Evolutionary conservation across 2,888 invertebrate genomes (phyloP).

Genomic region (Rhyacophila evoluta): DNA sequence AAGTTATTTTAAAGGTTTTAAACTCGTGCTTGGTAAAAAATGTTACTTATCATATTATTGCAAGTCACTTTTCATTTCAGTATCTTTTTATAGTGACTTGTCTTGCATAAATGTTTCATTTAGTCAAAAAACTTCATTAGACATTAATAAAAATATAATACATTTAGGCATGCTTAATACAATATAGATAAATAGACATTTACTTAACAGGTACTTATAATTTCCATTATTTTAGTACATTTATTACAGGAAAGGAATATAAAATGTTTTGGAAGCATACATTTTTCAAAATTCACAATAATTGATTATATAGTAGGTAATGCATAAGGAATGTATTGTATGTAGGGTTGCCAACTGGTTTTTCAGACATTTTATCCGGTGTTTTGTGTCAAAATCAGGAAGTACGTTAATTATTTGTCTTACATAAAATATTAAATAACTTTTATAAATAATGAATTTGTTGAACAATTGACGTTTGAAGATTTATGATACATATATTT

Average conservation of each 20-base stretch:
- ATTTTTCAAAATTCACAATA: neutral
- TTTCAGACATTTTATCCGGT: no score
- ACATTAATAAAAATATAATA: constrained; percentile 17
- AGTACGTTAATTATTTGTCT: no score
- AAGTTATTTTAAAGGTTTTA: no score
- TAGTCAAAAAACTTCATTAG: neutral
- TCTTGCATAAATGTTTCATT: neutral
- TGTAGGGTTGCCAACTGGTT: no score
- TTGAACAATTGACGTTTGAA: no score
- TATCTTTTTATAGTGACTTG: neutral
- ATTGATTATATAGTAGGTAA: neutral
- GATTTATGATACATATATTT: no score
- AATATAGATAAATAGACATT: constrained; percentile 15
- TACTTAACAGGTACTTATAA: constrained; percentile 23
- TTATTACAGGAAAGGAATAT: constrained; percentile 1
- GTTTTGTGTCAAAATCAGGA: no score
- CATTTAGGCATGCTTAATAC: constrained; percentile 17
- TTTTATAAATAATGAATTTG: no score
- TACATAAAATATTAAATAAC: no score
- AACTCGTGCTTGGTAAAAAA: no score
- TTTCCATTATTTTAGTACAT: neutral
- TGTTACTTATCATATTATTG: neutral
- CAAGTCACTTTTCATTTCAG: neutral
- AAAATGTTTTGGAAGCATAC: neutral
- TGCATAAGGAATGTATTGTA: no score